Evolutionary conservation across 2,113 vertebrate genomes (phyloP), one percentile per base, ranked within the genome.

Genomic region (Drymodes brunneopygia): DNA sequence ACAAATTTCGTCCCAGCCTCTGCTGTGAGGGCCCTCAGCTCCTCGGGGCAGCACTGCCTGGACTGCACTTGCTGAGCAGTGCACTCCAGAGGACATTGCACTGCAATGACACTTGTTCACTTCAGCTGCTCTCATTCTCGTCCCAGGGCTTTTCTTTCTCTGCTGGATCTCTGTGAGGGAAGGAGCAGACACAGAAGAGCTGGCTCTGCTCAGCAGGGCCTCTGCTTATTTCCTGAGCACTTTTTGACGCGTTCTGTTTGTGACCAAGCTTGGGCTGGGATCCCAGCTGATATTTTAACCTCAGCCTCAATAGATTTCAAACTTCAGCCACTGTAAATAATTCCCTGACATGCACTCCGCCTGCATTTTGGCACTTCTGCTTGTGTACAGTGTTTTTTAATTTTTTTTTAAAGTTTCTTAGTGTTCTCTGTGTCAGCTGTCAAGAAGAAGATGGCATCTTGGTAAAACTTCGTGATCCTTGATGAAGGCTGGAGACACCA

Each of bases 201-300:
- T 94, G 90, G 90, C 73, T 79, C 89, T 70, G 87, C 90, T 96
- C 86, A 88, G 74, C 83, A 91, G 95, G 91, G 91, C 90, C 94
- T 95, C 95, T 70, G 47, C 95, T 95, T 83, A 86, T 96, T 96
- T 96, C 95, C 95, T 95, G 86, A 92, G 91, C 36, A 2, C 60
- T 93, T 97, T 94, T 91, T 92, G 95, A 97, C 16, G 2, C 2
- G 35, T 94, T 96, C 94, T 15, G 4, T 95, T 97, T 96, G 87
- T 93, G 95, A 96, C 86, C 86, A 86, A 95, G 83, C 44, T 88
- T 80, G 93, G 95, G 95, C 94, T 91, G 86, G 36, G 54, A 94
- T 97, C 95, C 94, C 92, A 96, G 92, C 69, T 95, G 93, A 93
- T 95, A 96, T 95, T 96, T 96, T 96, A 93, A 93, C 86, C 95